phyloP scores from a whole-genome alignment of 1,140 invertebrate species.

The Penaeus indicus region DNA sequence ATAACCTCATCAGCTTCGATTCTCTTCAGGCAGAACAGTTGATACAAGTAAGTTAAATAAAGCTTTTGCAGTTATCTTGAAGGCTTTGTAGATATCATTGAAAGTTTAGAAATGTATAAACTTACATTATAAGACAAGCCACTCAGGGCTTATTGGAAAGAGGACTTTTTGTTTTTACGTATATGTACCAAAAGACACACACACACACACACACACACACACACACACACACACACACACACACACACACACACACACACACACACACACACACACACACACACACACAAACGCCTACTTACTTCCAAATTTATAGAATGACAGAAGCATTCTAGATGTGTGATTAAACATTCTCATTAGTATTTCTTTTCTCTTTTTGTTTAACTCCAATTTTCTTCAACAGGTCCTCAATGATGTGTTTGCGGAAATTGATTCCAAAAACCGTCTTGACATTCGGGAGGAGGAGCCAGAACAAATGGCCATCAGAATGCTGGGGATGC shows the following conservation, averaged over 20 bases:
- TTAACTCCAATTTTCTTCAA: constrained; percentile 4
- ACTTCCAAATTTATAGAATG: background rate
- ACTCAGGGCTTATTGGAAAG: background rate
- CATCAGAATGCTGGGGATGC: constrained; percentile 75
- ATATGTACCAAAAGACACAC: too few relatives aligned
- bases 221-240: too few relatives aligned
- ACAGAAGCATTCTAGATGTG: background rate
- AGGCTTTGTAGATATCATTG: background rate
- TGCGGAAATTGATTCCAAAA: constrained; percentile 76
- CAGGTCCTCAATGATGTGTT: constrained; percentile 79
- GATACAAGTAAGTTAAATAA: constrained; percentile 75
- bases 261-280: too few relatives aligned
- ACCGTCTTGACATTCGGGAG: constrained; percentile 76
- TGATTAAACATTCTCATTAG: background rate
- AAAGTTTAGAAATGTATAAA: background rate
- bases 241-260: too few relatives aligned
- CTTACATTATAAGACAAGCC: background rate
- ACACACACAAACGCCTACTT: background rate
- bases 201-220: too few relatives aligned
- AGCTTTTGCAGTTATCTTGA: background rate
- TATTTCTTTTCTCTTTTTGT: background rate
- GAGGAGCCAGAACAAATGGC: constrained; percentile 78
- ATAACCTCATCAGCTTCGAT: constrained; percentile 88
- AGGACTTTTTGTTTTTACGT: too few relatives aligned
- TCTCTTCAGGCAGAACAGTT: constrained; percentile 81